Percentiles rank a stretch among this genome's conserved stretches.
Evolutionary conservation across 2,888 invertebrate species (phyloP).

Genomic region (Orthosia gothica): DNA sequence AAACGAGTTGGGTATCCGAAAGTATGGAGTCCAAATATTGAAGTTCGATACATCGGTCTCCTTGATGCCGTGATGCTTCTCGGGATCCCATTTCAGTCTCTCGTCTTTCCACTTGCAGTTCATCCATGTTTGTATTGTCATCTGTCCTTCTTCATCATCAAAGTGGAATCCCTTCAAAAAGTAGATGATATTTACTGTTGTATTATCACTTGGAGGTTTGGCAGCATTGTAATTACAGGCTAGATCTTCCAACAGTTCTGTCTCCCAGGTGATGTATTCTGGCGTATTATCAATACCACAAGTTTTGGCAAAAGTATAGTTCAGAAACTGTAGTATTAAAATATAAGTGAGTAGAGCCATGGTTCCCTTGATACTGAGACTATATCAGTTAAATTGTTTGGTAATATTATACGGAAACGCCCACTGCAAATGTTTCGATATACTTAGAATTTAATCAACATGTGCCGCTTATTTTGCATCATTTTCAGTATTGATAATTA

Average conservation of each 20-base stretch:
- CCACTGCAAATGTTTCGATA: constrained; percentile 12
- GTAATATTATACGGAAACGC: constrained; percentile 34
- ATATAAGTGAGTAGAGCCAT: constrained; percentile 47
- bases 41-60: constrained; percentile 5
- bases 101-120: constrained; percentile 67
- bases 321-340: constrained; percentile 31
- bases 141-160: constrained; percentile 62
- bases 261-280: constrained; percentile 61
- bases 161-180: constrained; percentile 69
- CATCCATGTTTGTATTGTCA: constrained; percentile 64
- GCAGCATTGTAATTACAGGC: background rate
- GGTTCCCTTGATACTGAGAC: constrained; percentile 36
- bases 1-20: constrained; percentile 61
- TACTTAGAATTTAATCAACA: too few relatives aligned
- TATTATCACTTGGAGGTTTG: constrained; percentile 27
- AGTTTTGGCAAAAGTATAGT: background rate
- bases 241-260: constrained; percentile 55
- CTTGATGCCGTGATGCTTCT: constrained; percentile 66
- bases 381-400: background rate
- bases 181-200: constrained; percentile 59
- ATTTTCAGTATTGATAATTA: too few relatives aligned
- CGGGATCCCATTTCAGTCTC: constrained; percentile 72
- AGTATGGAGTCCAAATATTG: constrained; percentile 69
- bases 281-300: constrained; percentile 34
- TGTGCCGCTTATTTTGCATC: too few relatives aligned